These are phyloP conservation scores for Phylloscopus trochilus DNA, from an alignment of 2,113 vertebrate species.

Conservation along the genomic window DNA sequence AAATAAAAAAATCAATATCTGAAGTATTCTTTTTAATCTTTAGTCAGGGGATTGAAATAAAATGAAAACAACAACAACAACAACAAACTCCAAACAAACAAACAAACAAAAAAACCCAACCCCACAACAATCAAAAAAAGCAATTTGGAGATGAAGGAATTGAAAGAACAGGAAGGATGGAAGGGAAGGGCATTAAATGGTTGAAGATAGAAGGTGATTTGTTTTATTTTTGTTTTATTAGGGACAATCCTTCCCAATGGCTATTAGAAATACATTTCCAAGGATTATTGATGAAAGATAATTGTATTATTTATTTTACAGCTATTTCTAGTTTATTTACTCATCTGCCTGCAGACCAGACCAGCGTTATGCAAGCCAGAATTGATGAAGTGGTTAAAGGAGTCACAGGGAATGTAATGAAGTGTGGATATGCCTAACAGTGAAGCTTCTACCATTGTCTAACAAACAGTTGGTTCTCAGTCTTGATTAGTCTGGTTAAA, in stretches of 20 bases:
- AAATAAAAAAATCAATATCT: background rate
- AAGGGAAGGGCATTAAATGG: background rate
- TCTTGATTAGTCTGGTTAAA: conserved; percentile 44
- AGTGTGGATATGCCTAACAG: conserved; percentile 44
- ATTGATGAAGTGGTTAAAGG: conserved; percentile 54
- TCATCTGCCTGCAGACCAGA: conserved; percentile 54
- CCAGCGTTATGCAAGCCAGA: conserved; percentile 40
- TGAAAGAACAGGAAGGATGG: background rate
- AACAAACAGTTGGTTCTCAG: conserved; percentile 47
- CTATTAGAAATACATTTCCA: background rate
- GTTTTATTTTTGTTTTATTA: background rate
- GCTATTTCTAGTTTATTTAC: conserved; percentile 59
- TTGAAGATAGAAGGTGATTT: background rate
- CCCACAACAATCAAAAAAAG: background rate
- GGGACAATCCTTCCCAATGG: background rate
- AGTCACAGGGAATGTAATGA: conserved; percentile 61
- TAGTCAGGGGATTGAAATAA: background rate
- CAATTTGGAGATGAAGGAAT: background rate
- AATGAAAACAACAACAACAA: background rate
- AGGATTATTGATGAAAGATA: conserved; percentile 43
- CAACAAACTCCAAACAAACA: no score
- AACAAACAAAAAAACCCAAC: no score
- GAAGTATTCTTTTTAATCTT: background rate
- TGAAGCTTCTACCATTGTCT: conserved; percentile 42
- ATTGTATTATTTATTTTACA: conserved; percentile 66